phyloP scores from a whole-genome alignment of 2,888 invertebrate species.

The Nemurella pictetii region DNA sequence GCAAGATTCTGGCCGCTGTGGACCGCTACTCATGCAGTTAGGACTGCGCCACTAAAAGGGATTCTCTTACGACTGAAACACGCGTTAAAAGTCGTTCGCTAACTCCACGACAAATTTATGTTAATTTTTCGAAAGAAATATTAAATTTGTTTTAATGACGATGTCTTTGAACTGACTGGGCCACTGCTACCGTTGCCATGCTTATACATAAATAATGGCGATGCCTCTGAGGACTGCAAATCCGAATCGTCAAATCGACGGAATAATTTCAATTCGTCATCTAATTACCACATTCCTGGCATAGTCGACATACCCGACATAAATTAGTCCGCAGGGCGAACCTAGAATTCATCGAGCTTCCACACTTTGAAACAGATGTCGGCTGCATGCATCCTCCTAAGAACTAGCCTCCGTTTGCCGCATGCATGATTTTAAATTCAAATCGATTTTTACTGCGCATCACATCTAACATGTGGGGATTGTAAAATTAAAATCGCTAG shows the following conservation, averaged over 20 bases:
- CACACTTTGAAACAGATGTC: background rate
- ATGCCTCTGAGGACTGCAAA: background rate
- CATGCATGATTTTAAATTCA: background rate
- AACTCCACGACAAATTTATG: background rate
- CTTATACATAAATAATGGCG: background rate
- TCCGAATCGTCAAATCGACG: background rate
- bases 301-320: background rate
- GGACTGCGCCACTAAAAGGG: background rate
- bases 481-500: no score
- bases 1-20: background rate
- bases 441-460: no score
- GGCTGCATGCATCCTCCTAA: background rate
- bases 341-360: background rate
- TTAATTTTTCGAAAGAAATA: constrained; percentile 7
- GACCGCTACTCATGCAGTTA: background rate
- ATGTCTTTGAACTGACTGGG: constrained; percentile 11
- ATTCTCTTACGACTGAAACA: background rate
- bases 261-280: background rate
- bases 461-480: background rate
- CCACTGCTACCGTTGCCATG: background rate
- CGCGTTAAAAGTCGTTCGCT: background rate
- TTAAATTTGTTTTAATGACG: constrained; percentile 1
- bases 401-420: no score
- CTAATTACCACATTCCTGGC: background rate
- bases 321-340: background rate